Evolutionary conservation across 2,888 invertebrate genomes (phyloP), one percentile per base, ranked within the genome.

Genomic region (Muscina levida): DNA sequence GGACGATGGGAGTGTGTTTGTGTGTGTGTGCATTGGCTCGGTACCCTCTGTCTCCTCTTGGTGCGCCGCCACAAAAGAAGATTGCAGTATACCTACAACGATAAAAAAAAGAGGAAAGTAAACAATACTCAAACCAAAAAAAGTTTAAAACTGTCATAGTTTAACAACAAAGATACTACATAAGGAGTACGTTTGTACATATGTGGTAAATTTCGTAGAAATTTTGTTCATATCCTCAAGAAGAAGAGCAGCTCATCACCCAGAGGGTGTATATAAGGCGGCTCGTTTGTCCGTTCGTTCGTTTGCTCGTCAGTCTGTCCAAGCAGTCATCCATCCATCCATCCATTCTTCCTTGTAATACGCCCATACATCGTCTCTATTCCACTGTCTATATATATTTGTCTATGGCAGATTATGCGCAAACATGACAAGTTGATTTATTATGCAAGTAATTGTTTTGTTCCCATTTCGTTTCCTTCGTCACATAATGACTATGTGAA

Each of bases 391-490:
- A 13, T 2, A 24, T 24, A 39, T 48, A 56, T 57, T 57, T 70
- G 68, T 68, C 68, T 75, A 79, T 83, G 82, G 83, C 80, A 37
- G 84, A 82, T 79, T 76, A 83, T 82, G 71, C 77, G 82, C 85
- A 82, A 85, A 82, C 82, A 86, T 86, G 86, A 85, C 84, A 85
- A 87, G 85, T 87, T 87, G 87, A 87, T 87, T 87, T 87, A 87
- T 87, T 87, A 87, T 87, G 87, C 87, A 85, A 81, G 87, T 87
- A 87, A 87, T 87, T 87, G 87, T 87, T 87, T 86, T 87, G 87
- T 84, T 85, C 87, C 84, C 86, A 85, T 85, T 87, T 79, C 72
- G 46, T 65, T 48, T 71, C 31, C 31, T 31, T 31, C 31, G 4
- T 72, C 72, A 68, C 67, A 59, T 72, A 72, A 71, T 75, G 77